Conservation (phyloP, 2,797 vertebrate species). For the Cygnus olor region DNA sequence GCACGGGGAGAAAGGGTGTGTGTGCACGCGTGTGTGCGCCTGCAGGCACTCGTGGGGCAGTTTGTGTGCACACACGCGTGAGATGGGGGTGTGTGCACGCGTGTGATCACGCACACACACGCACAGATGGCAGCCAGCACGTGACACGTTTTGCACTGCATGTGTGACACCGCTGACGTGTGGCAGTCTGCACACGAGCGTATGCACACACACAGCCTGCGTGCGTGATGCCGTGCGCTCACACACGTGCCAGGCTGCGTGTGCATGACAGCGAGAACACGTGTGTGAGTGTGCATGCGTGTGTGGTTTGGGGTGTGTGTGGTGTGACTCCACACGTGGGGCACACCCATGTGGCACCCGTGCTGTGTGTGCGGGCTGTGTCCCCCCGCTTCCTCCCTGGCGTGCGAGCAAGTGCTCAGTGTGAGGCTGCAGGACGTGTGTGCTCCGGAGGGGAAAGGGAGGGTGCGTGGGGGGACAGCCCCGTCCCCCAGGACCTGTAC, state of each 20-base stretch:
- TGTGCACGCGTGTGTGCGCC: background rate
- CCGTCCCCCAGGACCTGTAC: fast-evolving
- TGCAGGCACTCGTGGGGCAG: background rate
- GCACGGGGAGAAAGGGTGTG: fast-evolving
- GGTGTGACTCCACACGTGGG: fast-evolving
- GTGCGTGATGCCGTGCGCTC: fast-evolving
- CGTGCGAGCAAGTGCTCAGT: background rate
- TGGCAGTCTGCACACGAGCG: background rate
- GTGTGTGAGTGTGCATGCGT: fast-evolving
- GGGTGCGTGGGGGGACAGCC: too few species aligned
- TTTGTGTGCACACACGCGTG: fast-evolving
- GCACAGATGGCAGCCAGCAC: background rate
- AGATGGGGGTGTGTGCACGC: fast-evolving
- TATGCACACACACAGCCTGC: background rate
- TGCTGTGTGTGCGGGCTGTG: fast-evolving
- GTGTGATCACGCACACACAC: fast-evolving
- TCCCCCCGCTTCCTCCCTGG: fast-evolving
- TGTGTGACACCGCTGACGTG: background rate
- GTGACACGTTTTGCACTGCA: fast-evolving
- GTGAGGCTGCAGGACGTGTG: fast-evolving
- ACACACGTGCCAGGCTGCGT: background rate
- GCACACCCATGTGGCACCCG: fast-evolving
- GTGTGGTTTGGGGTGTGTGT: fast-evolving
- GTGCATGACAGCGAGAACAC: fast-evolving
- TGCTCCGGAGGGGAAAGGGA: too few species aligned